Evolutionary conservation across 2,113 vertebrate species (phyloP).

Genomic region (Apistogramma diplotaenia): DNA sequence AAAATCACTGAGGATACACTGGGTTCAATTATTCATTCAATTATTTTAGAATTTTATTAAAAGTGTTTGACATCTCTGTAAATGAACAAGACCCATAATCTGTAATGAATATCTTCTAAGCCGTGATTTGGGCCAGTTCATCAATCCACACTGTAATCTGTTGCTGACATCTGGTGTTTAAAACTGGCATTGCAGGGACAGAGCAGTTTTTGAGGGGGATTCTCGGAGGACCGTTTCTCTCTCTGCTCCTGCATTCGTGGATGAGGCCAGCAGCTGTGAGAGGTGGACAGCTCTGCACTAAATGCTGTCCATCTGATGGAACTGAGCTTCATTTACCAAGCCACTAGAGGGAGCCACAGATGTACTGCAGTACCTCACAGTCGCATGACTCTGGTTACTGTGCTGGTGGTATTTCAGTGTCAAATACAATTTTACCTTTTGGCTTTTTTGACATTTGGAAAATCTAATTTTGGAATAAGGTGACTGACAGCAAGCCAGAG

Average conservation of each 20-base stretch:
- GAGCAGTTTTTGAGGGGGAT: slow-evolving; percentile 19
- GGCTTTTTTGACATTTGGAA: neutral
- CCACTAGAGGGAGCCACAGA: slow-evolving; percentile 58
- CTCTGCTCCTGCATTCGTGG: neutral
- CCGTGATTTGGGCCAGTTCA: too few relatives aligned
- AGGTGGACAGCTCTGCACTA: neutral
- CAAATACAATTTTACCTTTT: neutral
- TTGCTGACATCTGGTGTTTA: slow-evolving; percentile 48
- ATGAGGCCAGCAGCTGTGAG: neutral
- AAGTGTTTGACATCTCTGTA: neutral
- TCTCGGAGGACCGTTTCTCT: neutral
- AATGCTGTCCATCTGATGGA: neutral
- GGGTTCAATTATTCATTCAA: rapidly evolving
- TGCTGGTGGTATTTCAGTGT: neutral
- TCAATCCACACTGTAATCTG: neutral
- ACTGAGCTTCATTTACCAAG: neutral
- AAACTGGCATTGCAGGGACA: neutral
- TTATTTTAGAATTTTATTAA: neutral
- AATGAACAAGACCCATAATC: too few relatives aligned
- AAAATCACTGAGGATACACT: neutral
- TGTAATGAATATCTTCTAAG: too few relatives aligned
- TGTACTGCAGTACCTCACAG: neutral
- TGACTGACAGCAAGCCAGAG: neutral
- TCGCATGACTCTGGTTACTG: neutral
- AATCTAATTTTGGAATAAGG: neutral